Evolutionary conservation across 2,797 vertebrate genomes (phyloP).

Genomic region (Erethizon dorsatum): DNA sequence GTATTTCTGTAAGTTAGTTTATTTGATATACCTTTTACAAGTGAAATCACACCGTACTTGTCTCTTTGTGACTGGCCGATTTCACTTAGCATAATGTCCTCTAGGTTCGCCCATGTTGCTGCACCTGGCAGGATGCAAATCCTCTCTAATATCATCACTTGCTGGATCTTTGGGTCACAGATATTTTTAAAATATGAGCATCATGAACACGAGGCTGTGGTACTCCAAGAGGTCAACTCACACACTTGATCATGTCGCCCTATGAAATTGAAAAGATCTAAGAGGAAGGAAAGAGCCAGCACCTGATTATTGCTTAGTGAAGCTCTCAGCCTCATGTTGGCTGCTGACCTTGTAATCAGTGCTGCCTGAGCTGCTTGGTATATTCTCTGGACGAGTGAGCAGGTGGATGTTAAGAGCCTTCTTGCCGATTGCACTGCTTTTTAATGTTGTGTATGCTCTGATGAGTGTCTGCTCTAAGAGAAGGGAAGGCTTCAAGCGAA

Average conservation of each 20-base stretch:
- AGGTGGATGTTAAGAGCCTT: slow-evolving; percentile 30
- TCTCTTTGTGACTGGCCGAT: neutral
- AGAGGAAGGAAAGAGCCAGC: neutral
- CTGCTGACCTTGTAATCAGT: slow-evolving; percentile 50
- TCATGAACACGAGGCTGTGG: slow-evolving; percentile 21
- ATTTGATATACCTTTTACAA: neutral
- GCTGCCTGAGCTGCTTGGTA: slow-evolving; percentile 1
- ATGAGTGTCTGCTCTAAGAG: neutral
- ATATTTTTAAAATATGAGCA: slow-evolving; percentile 22
- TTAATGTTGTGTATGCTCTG: neutral
- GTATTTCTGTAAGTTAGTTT: neutral
- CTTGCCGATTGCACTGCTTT: neutral
- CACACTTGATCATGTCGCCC: slow-evolving; percentile 26
- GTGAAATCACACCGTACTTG: neutral
- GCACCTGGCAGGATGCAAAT: neutral
- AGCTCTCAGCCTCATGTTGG: neutral
- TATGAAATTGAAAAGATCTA: neutral
- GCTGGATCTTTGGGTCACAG: neutral
- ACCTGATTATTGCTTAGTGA: slow-evolving; percentile 37
- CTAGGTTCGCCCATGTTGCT: neutral
- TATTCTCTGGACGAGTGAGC: slow-evolving; percentile 40
- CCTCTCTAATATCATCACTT: neutral
- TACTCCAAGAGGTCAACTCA: neutral
- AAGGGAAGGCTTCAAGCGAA: neutral
- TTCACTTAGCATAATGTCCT: neutral